Evolutionary conservation across 2,888 invertebrate species (phyloP).

Genomic region (Papilio gigon): DNA sequence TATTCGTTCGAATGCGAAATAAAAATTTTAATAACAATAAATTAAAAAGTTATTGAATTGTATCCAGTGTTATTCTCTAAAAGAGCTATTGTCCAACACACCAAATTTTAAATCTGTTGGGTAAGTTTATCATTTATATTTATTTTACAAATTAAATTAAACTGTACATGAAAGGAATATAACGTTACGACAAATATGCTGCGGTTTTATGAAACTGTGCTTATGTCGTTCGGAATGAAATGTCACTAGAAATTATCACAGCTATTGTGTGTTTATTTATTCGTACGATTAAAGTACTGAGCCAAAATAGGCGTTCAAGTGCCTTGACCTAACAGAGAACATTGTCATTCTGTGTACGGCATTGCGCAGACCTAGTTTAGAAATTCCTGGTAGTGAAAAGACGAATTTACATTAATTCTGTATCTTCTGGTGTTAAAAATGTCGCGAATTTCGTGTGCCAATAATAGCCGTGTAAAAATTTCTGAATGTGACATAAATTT

Average conservation of each 20-base stretch:
- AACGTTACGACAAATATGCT: constrained; percentile 42
- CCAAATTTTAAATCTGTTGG: constrained; percentile 41
- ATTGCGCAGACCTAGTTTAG: constrained; percentile 58
- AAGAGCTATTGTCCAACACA: constrained; percentile 42
- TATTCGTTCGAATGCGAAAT: background rate
- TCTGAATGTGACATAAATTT: constrained; percentile 30
- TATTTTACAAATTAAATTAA: constrained; percentile 43
- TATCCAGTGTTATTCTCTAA: constrained; percentile 24
- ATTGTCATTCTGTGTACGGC: constrained; percentile 59
- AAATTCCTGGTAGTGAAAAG: constrained; percentile 45
- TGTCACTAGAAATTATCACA: constrained; percentile 26
- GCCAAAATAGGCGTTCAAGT: constrained; percentile 59
- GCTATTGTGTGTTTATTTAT: constrained; percentile 26
- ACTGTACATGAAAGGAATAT: constrained; percentile 47
- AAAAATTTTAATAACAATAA: constrained; percentile 14
- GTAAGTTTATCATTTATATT: constrained; percentile 40
- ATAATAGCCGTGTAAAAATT: constrained; percentile 31
- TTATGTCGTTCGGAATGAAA: constrained; percentile 18
- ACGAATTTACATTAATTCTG: constrained; percentile 6
- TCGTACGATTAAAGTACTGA: constrained; percentile 32
- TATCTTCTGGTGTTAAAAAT: constrained; percentile 20
- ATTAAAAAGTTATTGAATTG: constrained; percentile 9
- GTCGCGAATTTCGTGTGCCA: constrained; percentile 35
- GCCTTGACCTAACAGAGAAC: constrained; percentile 68
- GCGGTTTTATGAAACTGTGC: constrained; percentile 25